A percentile compares a stretch with the other conserved stretches of the same genome.
These are phyloP conservation scores for Drosophila jambulina DNA, from an alignment of 1,140 invertebrate species.

Conservation along the genomic window DNA sequence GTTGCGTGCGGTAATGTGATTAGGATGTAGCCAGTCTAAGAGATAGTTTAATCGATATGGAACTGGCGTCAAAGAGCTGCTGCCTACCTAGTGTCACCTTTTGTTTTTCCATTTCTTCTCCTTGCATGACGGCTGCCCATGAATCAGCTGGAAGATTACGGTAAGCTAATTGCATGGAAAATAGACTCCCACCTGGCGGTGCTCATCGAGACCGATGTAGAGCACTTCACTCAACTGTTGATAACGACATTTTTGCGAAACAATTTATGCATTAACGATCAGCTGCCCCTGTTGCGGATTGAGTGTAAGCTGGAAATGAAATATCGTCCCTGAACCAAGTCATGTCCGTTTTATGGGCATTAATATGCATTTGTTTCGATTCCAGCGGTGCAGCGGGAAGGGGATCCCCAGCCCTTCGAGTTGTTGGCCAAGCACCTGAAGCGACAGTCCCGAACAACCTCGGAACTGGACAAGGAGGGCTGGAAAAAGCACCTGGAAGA, in stretches of 20 bases:
- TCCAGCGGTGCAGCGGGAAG: constrained; percentile 86
- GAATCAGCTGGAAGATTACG: constrained; percentile 88
- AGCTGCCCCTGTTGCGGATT: constrained; percentile 87
- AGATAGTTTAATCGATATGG: constrained; percentile 40
- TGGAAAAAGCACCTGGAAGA: constrained; percentile 82
- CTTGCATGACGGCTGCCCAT: constrained; percentile 20
- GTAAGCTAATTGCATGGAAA: constrained; percentile 88
- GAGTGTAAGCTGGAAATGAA: constrained; percentile 87
- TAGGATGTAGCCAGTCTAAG: constrained; percentile 9
- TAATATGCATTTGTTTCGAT: neutral
- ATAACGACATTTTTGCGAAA: constrained; percentile 87
- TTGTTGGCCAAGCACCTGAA: constrained; percentile 76
- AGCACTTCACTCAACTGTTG: constrained; percentile 88
- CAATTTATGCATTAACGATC: constrained; percentile 88
- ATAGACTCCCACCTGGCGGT: constrained; percentile 87
- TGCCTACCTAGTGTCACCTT: constrained; percentile 7
- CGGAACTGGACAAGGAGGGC: constrained; percentile 54
- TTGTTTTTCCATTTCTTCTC: constrained; percentile 9
- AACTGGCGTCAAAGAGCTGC: constrained; percentile 24
- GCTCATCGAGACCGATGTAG: constrained; percentile 88
- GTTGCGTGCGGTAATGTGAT: constrained; percentile 48
- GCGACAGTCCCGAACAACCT: constrained; percentile 59
- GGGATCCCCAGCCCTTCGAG: constrained; percentile 86
- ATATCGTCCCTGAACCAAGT: constrained; percentile 5
- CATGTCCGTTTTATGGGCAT: too few relatives aligned